Percentiles rank a stretch among this genome's conserved stretches.
Evolutionary conservation across 2,797 vertebrate genomes (phyloP).

Genomic region (Mionectes olivaceus): DNA sequence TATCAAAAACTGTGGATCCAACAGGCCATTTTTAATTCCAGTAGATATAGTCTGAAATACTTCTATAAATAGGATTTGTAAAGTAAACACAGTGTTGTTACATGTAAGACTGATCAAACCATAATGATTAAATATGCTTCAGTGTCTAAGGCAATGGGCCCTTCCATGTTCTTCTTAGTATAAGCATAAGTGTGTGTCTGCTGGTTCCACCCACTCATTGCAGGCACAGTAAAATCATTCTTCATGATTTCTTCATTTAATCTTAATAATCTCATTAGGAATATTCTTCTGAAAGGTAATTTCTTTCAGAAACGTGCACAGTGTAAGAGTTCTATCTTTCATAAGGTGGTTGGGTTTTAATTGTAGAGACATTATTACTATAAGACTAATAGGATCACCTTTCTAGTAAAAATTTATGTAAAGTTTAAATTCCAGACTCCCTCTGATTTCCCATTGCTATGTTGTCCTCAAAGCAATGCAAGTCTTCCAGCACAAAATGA

Average conservation of each 20-base stretch:
- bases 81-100: neutral
- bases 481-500: neutral
- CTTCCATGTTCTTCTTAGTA: neutral
- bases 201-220: neutral
- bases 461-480: neutral
- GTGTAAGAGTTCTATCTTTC: neutral
- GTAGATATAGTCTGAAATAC: neutral
- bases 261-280: neutral
- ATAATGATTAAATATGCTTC: neutral
- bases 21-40: neutral
- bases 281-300: neutral
- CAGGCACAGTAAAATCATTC: neutral
- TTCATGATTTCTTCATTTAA: neutral
- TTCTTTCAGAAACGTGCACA: neutral
- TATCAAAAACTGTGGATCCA: neutral
- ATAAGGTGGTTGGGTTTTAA: rapidly evolving
- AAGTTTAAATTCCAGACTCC: neutral
- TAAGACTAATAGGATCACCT: neutral
- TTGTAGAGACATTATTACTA: neutral
- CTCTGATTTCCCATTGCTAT: neutral
- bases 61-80: neutral
- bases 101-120: neutral
- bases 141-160: neutral
- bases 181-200: neutral
- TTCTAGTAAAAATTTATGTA: neutral